Percentiles rank a stretch among this genome's conserved stretches.
Evolutionary conservation across 2,113 vertebrate species (phyloP).

Genomic region (Mastomys coucha): DNA sequence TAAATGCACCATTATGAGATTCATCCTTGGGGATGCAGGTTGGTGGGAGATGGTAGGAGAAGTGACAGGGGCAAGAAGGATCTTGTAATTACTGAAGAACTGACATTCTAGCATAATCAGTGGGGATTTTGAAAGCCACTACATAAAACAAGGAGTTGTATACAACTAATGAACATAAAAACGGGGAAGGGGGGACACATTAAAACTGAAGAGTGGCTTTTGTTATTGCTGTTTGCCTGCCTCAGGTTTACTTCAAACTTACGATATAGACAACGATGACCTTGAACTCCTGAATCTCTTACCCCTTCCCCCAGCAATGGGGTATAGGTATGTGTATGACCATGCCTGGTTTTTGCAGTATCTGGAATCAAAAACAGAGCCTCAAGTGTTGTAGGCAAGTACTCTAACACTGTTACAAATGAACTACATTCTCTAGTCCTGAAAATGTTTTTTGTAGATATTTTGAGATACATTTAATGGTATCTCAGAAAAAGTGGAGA

Average conservation of each 20-base stretch:
- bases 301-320: background rate
- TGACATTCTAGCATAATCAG: background rate
- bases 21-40: background rate
- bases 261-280: background rate
- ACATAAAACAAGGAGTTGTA: conserved; percentile 16
- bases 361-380: background rate
- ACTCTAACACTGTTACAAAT: background rate
- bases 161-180: conserved; percentile 26
- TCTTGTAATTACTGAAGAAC: background rate
- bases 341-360: background rate
- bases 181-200: background rate
- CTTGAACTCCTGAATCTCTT: background rate
- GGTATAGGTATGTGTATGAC: background rate
- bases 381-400: background rate
- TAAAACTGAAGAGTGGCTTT: conserved; percentile 2
- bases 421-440: background rate
- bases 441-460: background rate
- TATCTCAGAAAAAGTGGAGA: background rate
- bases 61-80: background rate
- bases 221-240: background rate
- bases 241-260: background rate
- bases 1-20: background rate
- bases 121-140: background rate
- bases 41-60: background rate
- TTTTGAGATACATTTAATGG: background rate